These are phyloP conservation scores for Drosophila bocki DNA, from an alignment of 1,140 invertebrate species.

Conservation along the genomic window DNA sequence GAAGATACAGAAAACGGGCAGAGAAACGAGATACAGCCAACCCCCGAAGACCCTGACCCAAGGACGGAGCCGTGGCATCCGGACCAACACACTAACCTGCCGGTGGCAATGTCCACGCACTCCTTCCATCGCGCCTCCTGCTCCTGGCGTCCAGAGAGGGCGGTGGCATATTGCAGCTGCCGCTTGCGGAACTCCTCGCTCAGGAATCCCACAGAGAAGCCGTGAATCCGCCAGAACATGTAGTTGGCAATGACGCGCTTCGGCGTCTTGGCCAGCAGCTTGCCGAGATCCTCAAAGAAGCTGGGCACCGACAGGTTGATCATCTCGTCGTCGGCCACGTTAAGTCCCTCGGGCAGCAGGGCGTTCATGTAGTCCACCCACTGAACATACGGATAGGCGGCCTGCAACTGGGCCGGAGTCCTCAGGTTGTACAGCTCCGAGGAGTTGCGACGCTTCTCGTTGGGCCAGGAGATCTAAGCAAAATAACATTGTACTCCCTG, in stretches of 20 bases:
- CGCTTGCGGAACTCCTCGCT: constrained; percentile 90
- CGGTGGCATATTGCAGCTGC: constrained; percentile 90
- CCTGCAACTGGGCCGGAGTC: constrained; percentile 90
- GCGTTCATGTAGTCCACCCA: constrained; percentile 91
- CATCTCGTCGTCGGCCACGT: constrained; percentile 89
- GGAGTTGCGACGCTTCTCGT: constrained; percentile 96
- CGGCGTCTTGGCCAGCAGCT: constrained; percentile 85
- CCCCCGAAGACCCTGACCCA: constrained; percentile 21
- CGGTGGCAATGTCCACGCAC: constrained; percentile 90
- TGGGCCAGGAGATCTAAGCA: constrained; percentile 92
- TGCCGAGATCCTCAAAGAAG: constrained; percentile 90
- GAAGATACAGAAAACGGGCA: constrained; percentile 55
- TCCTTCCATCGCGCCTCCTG: constrained; percentile 94
- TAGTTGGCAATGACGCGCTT: constrained; percentile 90
- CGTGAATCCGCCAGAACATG: constrained; percentile 92
- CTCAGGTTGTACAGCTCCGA: constrained; percentile 96
- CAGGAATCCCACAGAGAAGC: constrained; percentile 90
- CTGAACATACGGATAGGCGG: constrained; percentile 88
- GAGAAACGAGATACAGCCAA: constrained; percentile 27
- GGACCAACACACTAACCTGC: constrained; percentile 86
- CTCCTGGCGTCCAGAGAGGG: constrained; percentile 90
- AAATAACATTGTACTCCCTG: not conserved
- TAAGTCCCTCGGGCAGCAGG: constrained; percentile 88
- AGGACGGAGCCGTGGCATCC: constrained; percentile 1
- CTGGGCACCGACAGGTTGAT: constrained; percentile 93